Percentiles rank a stretch among this genome's conserved stretches.
Conservation (phyloP, 2,888 invertebrate genomes). For the Plagodis dolabraria region DNA sequence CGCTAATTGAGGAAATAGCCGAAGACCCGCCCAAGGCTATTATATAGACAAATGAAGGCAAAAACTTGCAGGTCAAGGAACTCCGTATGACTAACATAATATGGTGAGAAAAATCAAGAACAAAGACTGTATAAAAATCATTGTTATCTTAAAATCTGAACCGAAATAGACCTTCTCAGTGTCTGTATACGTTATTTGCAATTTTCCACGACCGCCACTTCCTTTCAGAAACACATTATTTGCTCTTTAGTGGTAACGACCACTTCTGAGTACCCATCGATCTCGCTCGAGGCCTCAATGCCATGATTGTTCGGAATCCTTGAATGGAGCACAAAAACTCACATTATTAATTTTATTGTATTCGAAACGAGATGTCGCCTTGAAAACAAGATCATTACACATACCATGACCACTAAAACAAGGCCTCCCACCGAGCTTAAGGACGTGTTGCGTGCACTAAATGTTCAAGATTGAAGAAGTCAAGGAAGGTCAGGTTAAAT, state of each 20-base stretch:
- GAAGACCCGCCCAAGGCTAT: slow-evolving; percentile 67
- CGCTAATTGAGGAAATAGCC: slow-evolving; percentile 74
- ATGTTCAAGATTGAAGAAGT: slow-evolving; percentile 40
- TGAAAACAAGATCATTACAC: slow-evolving; percentile 68
- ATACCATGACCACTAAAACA: slow-evolving; percentile 53
- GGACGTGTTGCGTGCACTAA: slow-evolving; percentile 35
- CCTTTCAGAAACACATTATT: slow-evolving; percentile 28
- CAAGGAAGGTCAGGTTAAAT: slow-evolving; percentile 59
- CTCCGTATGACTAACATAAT: slow-evolving; percentile 58
- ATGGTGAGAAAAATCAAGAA: too few species aligned
- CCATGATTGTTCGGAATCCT: slow-evolving; percentile 57
- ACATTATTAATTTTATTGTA: slow-evolving; percentile 74
- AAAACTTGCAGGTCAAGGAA: slow-evolving; percentile 72
- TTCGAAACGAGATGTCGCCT: slow-evolving; percentile 74
- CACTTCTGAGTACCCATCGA: slow-evolving; percentile 42
- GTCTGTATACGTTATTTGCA: slow-evolving; percentile 16
- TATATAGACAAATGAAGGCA: slow-evolving; percentile 66
- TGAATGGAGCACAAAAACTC: slow-evolving; percentile 76
- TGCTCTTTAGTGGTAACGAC: slow-evolving; percentile 40
- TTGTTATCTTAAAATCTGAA: slow-evolving; percentile 31
- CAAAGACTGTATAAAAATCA: slow-evolving; percentile 14
- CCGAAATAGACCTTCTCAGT: slow-evolving; percentile 20
- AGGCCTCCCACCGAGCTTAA: slow-evolving; percentile 51
- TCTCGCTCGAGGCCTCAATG: slow-evolving; percentile 48
- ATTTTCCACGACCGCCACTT: slow-evolving; percentile 28